Percentiles rank a stretch among this genome's conserved stretches.
Conservation (phyloP, 2,888 invertebrate genomes). For the Petrophora chlorosata region DNA sequence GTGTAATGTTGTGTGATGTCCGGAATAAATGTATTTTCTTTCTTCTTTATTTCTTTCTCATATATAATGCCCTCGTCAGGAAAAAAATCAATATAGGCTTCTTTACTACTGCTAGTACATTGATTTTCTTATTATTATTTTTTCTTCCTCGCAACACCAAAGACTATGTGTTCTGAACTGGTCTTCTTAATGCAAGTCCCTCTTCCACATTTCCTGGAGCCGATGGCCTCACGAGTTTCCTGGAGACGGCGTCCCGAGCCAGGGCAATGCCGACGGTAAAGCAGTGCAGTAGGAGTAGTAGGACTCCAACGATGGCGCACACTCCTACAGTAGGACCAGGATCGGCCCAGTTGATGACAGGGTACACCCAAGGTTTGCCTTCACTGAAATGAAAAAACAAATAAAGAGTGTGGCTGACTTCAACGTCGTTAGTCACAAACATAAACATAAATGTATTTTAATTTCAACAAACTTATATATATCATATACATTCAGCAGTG, state of each 20-base stretch:
- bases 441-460: too few species aligned
- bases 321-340: conserved; percentile 85
- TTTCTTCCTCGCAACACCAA: background rate
- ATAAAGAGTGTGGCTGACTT: conserved; percentile 3
- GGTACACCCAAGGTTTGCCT: conserved; percentile 88
- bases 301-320: conserved; percentile 85
- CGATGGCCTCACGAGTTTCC: conserved; percentile 45
- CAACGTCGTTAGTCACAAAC: too few species aligned
- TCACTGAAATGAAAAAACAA: conserved; percentile 67
- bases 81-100: too few species aligned
- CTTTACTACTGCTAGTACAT: background rate
- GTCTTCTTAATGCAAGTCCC: conserved; percentile 51
- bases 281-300: conserved; percentile 85
- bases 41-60: too few species aligned
- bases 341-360: conserved; percentile 89
- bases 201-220: conserved; percentile 49
- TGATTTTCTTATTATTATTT: background rate
- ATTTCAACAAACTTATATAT: too few species aligned
- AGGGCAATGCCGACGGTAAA: conserved; percentile 82
- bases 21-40: too few species aligned
- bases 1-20: too few species aligned
- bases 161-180: conserved; percentile 13
- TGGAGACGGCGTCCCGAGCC: conserved; percentile 63
- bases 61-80: too few species aligned
- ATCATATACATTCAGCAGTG: too few species aligned